Conservation (phyloP, 2,797 vertebrate species). For the Anguilla obscura region DNA sequence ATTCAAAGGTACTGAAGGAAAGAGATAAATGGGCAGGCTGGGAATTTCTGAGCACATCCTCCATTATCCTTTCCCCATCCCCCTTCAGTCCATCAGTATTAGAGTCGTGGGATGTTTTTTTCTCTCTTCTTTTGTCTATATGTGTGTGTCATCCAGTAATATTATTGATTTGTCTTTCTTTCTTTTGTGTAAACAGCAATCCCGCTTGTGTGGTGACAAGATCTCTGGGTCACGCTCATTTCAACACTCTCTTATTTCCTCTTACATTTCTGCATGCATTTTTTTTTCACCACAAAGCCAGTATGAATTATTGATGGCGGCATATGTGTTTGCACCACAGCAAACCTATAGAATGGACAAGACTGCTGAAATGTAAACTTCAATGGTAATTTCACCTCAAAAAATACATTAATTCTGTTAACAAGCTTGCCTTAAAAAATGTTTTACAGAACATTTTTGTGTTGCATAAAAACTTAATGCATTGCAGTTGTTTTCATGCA, state of each 20-base stretch:
- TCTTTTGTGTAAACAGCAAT: conserved; percentile 23
- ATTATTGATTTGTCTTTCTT: not conserved
- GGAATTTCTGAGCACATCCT: conserved; percentile 48
- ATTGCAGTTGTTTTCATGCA: not conserved
- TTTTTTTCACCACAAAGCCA: not conserved
- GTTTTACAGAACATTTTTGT: not conserved
- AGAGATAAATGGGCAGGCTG: conserved; percentile 51
- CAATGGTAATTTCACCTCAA: not conserved
- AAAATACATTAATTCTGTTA: not conserved
- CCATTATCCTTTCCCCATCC: conserved; percentile 52
- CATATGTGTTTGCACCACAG: conserved; percentile 15
- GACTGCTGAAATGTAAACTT: not conserved
- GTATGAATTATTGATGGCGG: conserved; percentile 5
- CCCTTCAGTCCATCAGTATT: conserved; percentile 38
- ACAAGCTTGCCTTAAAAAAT: not conserved
- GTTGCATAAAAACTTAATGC: not conserved
- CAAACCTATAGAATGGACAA: not conserved
- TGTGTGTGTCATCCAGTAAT: not conserved
- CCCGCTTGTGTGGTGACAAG: not conserved
- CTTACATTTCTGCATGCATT: not conserved
- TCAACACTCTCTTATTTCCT: not conserved
- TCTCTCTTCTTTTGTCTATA: not conserved
- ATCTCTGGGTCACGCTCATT: not conserved
- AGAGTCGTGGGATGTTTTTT: conserved; percentile 18
- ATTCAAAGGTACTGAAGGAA: conserved; percentile 45